Conservation (phyloP, 2,888 invertebrate species). For the Metellina segmentata region DNA sequence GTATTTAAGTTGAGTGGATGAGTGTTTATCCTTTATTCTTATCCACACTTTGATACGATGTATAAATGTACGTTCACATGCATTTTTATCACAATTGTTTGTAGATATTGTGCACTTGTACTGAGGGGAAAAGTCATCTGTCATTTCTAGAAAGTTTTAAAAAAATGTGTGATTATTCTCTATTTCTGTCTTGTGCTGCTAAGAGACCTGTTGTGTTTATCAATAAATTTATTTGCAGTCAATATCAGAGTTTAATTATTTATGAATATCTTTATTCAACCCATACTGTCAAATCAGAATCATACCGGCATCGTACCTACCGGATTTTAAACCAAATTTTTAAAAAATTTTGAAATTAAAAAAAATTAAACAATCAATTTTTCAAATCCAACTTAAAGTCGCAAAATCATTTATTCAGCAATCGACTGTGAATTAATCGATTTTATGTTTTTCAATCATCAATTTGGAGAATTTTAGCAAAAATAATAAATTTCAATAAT, state of each 20-base stretch:
- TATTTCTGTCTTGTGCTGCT: slow-evolving; percentile 61
- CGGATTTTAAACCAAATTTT: too few species aligned
- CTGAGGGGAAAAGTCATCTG: background rate
- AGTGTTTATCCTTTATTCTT: background rate
- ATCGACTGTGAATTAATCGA: too few species aligned
- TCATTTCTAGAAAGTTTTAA: background rate
- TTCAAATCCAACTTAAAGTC: too few species aligned
- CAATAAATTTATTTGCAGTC: slow-evolving; percentile 70
- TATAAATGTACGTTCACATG: background rate
- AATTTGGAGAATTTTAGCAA: too few species aligned
- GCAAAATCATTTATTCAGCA: too few species aligned
- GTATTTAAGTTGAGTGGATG: background rate
- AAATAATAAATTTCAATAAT: too few species aligned
- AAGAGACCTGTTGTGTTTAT: slow-evolving; percentile 66
- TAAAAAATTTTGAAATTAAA: too few species aligned
- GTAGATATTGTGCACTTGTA: background rate
- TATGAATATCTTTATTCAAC: too few species aligned
- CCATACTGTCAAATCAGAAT: too few species aligned
- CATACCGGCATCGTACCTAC: too few species aligned
- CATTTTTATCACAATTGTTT: background rate
- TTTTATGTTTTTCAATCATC: too few species aligned
- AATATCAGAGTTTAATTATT: background rate
- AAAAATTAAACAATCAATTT: too few species aligned
- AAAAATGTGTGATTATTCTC: slow-evolving; percentile 7
- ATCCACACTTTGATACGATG: background rate